phyloP scores from a whole-genome alignment of 2,797 vertebrate genomes.

The Tragelaphus eurycerus region DNA sequence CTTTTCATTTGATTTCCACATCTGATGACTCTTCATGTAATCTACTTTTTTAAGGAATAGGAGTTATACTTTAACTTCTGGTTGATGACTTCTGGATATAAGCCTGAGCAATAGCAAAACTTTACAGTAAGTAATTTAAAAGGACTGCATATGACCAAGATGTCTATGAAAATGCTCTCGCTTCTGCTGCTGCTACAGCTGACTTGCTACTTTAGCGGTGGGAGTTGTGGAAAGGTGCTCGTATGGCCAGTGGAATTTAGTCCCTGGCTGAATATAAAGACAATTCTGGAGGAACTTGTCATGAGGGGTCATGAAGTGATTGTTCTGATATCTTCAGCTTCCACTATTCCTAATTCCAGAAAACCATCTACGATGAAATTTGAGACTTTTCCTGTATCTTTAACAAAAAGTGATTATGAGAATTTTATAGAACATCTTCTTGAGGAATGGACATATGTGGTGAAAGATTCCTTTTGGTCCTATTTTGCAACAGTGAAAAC shows the following conservation, averaged over 20 bases:
- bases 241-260: neutral
- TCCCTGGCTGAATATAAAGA: neutral
- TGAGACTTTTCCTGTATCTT: neutral
- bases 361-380: neutral
- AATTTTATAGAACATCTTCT: neutral
- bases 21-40: neutral
- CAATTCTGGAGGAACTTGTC: neutral
- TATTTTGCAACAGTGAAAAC: neutral
- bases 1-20: neutral
- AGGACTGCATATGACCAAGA: neutral
- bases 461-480: neutral
- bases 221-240: neutral
- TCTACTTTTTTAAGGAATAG: neutral
- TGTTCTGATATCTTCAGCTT: neutral
- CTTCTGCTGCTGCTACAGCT: neutral
- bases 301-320: neutral
- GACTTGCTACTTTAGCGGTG: neutral
- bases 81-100: neutral
- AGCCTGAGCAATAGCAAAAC: neutral
- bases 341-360: neutral
- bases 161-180: neutral
- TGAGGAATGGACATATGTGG: accelerated
- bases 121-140: neutral
- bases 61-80: neutral
- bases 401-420: neutral